These are phyloP conservation scores for Ecliptopera silaceata DNA, from an alignment of 2,888 invertebrate genomes.

Conservation along the genomic window DNA sequence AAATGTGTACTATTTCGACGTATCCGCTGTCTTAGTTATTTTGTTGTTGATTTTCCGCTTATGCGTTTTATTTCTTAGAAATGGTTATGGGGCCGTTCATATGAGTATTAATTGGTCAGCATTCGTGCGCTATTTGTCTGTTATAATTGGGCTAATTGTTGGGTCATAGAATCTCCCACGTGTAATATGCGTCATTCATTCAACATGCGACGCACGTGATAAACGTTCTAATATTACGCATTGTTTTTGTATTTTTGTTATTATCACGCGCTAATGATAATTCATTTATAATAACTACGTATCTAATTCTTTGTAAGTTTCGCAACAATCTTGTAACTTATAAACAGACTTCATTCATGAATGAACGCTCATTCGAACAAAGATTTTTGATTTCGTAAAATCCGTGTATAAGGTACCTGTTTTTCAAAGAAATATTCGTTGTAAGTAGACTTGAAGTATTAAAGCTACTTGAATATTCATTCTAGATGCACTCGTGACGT, in stretches of 20 bases:
- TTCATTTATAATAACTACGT: slow-evolving; percentile 1
- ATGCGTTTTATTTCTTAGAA: slow-evolving; percentile 42
- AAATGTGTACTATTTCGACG: slow-evolving; percentile 48
- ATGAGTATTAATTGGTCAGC: slow-evolving; percentile 43
- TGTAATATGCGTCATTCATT: slow-evolving; percentile 45
- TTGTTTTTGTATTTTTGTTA: slow-evolving; percentile 33
- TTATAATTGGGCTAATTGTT: slow-evolving; percentile 71
- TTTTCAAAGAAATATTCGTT: not conserved
- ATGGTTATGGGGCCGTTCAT: slow-evolving; percentile 41
- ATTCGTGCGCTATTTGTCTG: slow-evolving; percentile 52
- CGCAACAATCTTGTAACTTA: not conserved
- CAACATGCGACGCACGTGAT: slow-evolving; percentile 33
- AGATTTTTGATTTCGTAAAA: not conserved
- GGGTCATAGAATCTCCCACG: slow-evolving; percentile 59
- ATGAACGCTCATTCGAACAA: not conserved
- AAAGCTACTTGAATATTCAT: slow-evolving; percentile 36
- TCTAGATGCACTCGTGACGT: slow-evolving; percentile 44
- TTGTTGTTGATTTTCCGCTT: slow-evolving; percentile 42
- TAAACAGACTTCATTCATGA: not conserved
- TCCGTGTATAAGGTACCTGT: not conserved
- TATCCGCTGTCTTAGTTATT: slow-evolving; percentile 48
- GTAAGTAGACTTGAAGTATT: not conserved
- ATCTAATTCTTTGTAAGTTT: slow-evolving; percentile 17
- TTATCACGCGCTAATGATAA: slow-evolving; percentile 11
- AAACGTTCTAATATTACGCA: slow-evolving; percentile 32